Percentiles rank a stretch among this genome's conserved stretches.
Evolutionary conservation across 2,888 invertebrate species (phyloP).

Genomic region (Adela reaumurella): DNA sequence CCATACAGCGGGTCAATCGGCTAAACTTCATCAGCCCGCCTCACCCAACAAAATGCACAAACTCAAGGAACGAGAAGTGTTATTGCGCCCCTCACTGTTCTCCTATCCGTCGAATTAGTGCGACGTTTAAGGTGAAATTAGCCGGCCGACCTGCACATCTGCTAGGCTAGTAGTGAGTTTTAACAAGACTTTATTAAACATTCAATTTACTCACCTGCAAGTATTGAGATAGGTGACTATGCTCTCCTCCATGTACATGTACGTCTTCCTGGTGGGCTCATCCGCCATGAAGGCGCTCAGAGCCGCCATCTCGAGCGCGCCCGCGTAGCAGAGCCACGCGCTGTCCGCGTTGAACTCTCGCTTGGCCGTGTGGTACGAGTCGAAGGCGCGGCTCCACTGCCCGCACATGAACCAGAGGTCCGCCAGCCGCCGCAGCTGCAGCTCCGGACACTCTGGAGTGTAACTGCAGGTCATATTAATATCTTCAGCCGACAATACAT

Average conservation of each 20-base stretch:
- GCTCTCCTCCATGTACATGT: constrained; percentile 92
- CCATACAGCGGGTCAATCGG: too few relatives aligned
- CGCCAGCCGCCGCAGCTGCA: constrained; percentile 88
- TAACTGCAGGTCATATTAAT: too few relatives aligned
- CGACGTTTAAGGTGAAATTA: too few relatives aligned
- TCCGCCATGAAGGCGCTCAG: constrained; percentile 87
- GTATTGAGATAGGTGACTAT: constrained; percentile 86
- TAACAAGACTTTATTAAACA: too few relatives aligned
- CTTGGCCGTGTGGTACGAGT: constrained; percentile 94
- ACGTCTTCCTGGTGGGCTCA: constrained; percentile 72
- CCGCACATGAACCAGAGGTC: constrained; percentile 97
- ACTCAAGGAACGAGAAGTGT: too few relatives aligned
- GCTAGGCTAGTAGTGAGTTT: too few relatives aligned
- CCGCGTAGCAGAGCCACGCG: constrained; percentile 96
- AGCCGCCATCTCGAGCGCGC: constrained; percentile 95
- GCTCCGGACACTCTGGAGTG: constrained; percentile 79
- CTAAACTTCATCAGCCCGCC: too few relatives aligned
- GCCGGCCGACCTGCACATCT: too few relatives aligned
- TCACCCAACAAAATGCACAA: too few relatives aligned
- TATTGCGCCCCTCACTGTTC: too few relatives aligned
- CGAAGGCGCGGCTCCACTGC: constrained; percentile 87
- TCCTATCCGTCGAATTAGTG: too few relatives aligned
- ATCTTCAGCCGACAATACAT: too few relatives aligned
- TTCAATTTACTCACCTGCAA: constrained; percentile 86
- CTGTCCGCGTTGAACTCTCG: constrained; percentile 95